Evolutionary conservation across 2,888 invertebrate genomes (phyloP).

Genomic region (Andrena trimmerana): DNA sequence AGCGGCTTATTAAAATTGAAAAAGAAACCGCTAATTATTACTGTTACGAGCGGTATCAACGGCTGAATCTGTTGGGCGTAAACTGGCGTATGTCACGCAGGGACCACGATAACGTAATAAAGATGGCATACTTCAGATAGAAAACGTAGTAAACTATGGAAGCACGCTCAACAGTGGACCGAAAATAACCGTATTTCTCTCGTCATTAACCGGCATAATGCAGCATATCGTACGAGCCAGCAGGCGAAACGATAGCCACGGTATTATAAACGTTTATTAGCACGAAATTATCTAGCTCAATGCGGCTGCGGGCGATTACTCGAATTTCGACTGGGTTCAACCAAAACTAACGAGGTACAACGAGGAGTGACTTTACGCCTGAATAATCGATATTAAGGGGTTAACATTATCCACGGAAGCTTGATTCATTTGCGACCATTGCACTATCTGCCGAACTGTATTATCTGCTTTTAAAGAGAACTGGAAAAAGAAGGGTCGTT

Average conservation of each 20-base stretch:
- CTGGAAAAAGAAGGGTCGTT: too few relatives aligned
- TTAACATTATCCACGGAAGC: not conserved
- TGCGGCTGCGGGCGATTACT: constrained; percentile 16
- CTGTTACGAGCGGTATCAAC: constrained; percentile 74
- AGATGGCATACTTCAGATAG: constrained; percentile 80
- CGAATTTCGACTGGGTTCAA: constrained; percentile 29
- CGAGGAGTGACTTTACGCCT: constrained; percentile 1
- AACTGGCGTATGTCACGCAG: constrained; percentile 77
- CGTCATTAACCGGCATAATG: constrained; percentile 66
- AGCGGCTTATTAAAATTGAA: constrained; percentile 76
- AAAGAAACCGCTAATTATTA: constrained; percentile 78
- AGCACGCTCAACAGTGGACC: constrained; percentile 70
- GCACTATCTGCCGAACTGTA: not conserved
- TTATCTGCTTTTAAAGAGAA: too few relatives aligned
- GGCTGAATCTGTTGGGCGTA: constrained; percentile 73
- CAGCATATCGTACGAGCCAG: constrained; percentile 57
- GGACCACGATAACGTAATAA: constrained; percentile 77
- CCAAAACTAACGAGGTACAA: constrained; percentile 20
- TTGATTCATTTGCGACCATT: not conserved
- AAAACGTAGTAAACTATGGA: constrained; percentile 76
- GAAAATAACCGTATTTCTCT: constrained; percentile 73
- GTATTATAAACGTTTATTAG: constrained; percentile 62
- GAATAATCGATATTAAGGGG: constrained; percentile 2
- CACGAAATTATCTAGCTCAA: constrained; percentile 53
- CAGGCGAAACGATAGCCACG: constrained; percentile 45